These are phyloP conservation scores for Cydia amplana DNA, from an alignment of 1,140 invertebrate genomes.

Conservation along the genomic window DNA sequence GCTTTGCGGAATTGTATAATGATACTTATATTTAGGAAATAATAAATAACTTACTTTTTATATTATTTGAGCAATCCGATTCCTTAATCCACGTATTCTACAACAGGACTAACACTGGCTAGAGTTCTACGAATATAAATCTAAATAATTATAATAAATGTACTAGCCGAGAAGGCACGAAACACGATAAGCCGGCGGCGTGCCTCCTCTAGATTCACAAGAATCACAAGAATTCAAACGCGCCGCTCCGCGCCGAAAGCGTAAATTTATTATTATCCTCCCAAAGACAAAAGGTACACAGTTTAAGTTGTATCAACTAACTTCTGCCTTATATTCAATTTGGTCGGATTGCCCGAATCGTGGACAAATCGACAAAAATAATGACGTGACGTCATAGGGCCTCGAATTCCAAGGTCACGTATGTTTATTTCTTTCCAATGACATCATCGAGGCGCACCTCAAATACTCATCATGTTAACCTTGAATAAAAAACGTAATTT, in stretches of 20 bases:
- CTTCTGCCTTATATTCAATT: slow-evolving; percentile 37
- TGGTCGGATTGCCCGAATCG: slow-evolving; percentile 36
- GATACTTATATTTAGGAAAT: background rate
- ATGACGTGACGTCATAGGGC: slow-evolving; percentile 56
- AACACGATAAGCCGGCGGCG: background rate
- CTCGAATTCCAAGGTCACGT: slow-evolving; percentile 52
- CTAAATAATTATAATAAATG: background rate
- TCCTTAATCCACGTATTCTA: background rate
- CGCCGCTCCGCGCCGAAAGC: slow-evolving; percentile 35
- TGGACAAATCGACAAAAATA: slow-evolving; percentile 65
- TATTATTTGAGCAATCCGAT: slow-evolving; percentile 15
- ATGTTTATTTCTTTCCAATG: slow-evolving; percentile 57
- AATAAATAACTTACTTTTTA: background rate
- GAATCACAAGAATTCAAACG: slow-evolving; percentile 3
- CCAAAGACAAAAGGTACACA: slow-evolving; percentile 36
- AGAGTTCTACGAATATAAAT: background rate
- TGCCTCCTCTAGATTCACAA: background rate
- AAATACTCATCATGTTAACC: background rate
- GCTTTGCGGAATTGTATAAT: background rate
- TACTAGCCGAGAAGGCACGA: background rate
- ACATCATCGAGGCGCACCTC: slow-evolving; percentile 49
- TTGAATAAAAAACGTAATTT: background rate
- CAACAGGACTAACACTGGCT: background rate
- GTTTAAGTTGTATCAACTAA: background rate
- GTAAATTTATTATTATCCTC: slow-evolving; percentile 35